Conservation (phyloP, 2,797 vertebrate species). For the Petrocephalus schoutedeni region DNA sequence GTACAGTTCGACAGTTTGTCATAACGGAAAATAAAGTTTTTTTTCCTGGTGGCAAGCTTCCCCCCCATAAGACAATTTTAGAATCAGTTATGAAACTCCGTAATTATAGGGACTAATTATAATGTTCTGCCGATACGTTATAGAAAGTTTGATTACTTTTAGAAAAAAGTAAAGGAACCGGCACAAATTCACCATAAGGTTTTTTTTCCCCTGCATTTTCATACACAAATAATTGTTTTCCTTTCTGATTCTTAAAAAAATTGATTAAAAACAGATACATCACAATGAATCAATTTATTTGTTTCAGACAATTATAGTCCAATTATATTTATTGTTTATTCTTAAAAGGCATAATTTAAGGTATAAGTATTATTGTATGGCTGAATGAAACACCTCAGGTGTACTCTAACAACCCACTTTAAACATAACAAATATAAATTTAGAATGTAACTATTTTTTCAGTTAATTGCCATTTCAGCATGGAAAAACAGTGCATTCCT, state of each 20-base stretch:
- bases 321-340: background rate
- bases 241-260: background rate
- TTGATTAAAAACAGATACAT: background rate
- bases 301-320: background rate
- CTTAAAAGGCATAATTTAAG: background rate
- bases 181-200: too few relatives aligned
- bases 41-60: background rate
- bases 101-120: constrained; percentile 2
- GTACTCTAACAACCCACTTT: background rate
- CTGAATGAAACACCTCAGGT: background rate
- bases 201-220: background rate
- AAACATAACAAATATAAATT: background rate
- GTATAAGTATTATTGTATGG: background rate
- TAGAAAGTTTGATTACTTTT: background rate
- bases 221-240: background rate
- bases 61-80: background rate
- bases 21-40: background rate
- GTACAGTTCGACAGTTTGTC: background rate
- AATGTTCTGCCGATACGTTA: background rate
- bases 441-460: background rate
- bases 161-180: background rate
- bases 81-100: background rate
- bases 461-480: background rate
- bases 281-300: background rate
- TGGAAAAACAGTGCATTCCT: background rate